Base-by-base conservation (phyloP, 1,140 invertebrate genomes). In the Plectrocnemia conspersa region DNA sequence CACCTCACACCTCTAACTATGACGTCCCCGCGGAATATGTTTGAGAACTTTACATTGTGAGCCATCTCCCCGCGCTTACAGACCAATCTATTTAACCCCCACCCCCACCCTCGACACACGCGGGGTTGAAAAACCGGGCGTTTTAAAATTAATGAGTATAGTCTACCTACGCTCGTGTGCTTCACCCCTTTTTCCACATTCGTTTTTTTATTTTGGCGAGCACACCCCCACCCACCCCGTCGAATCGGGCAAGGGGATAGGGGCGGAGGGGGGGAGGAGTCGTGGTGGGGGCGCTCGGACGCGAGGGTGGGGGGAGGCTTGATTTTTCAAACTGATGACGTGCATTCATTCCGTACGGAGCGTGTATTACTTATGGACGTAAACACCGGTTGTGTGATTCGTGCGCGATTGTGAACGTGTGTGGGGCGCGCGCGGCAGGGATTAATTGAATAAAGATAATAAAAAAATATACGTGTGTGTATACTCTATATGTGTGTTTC, bases 81-180 rank as follows among this genome's bases (percentile, higher is more conserved):
- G 72, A 71, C 70, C 72, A 70, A 72, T 72, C 47, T 50, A 72
- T 72, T 71, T 69, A 66, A 66, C 68, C 69, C 68, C 65, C 70
- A 42, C 69, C 69, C 69, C 72, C 33, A 6, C n/a, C 13, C 33
- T 7, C 33, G 19, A 13, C 18, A 11, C 6, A 16, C 32, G 69
- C 68, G 69, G 70, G 71, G 70, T 71, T 72, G 72, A 56, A 74
- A 76, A 76, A 74, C 73, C 72, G 72, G 66, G 71, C 73, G 71
- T 75, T 76, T 76, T 76, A 75, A 76, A 76, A 76, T 76, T 76
- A 75, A 76, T 76, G 73, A 76, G 74, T 76, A 75, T 73, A 75
- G 54, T 58, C 59, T 58, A 61, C 59, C 59, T 45, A 54, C 41
- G 45, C 58, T 52, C 47, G 54, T 56, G 54, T 61, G 54, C 53